Evolutionary conservation across 1,140 invertebrate species (phyloP), one percentile per base, ranked within the genome.

Genomic region (Helicoverpa zea): DNA sequence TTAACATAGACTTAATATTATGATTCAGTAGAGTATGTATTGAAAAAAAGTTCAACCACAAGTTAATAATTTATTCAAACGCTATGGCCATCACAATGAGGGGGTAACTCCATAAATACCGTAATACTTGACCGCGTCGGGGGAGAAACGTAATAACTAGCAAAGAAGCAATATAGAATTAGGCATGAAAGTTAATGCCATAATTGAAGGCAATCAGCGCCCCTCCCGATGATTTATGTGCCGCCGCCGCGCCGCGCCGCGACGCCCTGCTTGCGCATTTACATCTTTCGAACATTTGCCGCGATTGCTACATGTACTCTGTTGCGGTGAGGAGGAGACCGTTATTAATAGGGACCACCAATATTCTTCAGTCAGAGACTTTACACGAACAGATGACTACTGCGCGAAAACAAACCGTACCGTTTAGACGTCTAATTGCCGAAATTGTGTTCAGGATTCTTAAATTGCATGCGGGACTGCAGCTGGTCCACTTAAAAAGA

Each of bases 401-500:
- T 63, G 9, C 63, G 56, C 59, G 14, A 51, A 64, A 64, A 68
- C 64, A 49, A 68, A 74, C 61, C 77, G 76, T 70, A 51, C 47
- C 61, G 79, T 54, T 79, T 58, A 61, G 58, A 61, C 68, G 82
- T 81, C 72, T 88, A 89, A 87, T 86, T 84, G 88, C 84, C 87
- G 81, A 91, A 93, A 91, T 87, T 88, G 90, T 89, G 86, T 83
- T 91, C 82, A 83, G 83, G 82, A 86, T 92, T 92, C 92, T 94
- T 93, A 92, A 94, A 94, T 92, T 91, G 90, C 90, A 90, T 87
- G 87, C 82, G 90, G 89, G 87, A 89, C 83, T 89, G 85, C 87
- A 89, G 87, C 78, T 82, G 86, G 91, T 90, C 90, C 89, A 94
- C 90, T 94, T 94, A 94, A 94, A 94, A 94, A 94, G 93, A 94